These are phyloP conservation scores for Lithobates pipiens DNA, from an alignment of 2,797 vertebrate genomes.

Conservation along the genomic window DNA sequence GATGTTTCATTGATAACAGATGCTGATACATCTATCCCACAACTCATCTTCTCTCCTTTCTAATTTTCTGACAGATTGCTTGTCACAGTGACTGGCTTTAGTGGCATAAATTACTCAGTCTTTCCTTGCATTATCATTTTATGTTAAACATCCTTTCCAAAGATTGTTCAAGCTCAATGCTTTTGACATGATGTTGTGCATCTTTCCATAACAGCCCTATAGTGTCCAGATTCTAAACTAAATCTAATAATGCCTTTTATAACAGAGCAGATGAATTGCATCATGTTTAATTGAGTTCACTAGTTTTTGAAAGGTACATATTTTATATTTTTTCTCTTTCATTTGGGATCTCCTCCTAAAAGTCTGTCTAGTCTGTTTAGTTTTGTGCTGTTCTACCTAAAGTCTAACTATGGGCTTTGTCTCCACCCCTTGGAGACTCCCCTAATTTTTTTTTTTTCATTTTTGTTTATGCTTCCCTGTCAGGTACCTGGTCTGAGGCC, in stretches of 20 bases:
- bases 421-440: too few relatives aligned
- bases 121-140: conserved; percentile 55
- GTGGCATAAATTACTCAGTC: conserved; percentile 54
- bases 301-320: not conserved
- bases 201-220: conserved; percentile 37
- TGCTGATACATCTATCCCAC: conserved; percentile 49
- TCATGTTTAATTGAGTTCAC: not conserved
- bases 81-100: conserved; percentile 56
- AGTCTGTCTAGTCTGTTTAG: not conserved
- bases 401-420: too few relatives aligned
- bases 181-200: conserved; percentile 54
- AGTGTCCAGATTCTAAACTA: conserved; percentile 23
- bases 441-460: too few relatives aligned
- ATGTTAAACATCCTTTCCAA: conserved; percentile 54
- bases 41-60: conserved; percentile 48
- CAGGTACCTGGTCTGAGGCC: too few relatives aligned
- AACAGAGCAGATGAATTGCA: not conserved
- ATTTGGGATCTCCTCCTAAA: not conserved
- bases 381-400: not conserved
- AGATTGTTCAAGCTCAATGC: conserved; percentile 42
- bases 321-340: not conserved
- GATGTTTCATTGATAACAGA: conserved; percentile 44
- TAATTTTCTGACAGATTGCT: conserved; percentile 60
- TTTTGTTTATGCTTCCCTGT: too few relatives aligned
- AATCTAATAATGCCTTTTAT: conserved; percentile 15